Conservation (phyloP, 2,113 vertebrate genomes). For the Silurus meridionalis region DNA sequence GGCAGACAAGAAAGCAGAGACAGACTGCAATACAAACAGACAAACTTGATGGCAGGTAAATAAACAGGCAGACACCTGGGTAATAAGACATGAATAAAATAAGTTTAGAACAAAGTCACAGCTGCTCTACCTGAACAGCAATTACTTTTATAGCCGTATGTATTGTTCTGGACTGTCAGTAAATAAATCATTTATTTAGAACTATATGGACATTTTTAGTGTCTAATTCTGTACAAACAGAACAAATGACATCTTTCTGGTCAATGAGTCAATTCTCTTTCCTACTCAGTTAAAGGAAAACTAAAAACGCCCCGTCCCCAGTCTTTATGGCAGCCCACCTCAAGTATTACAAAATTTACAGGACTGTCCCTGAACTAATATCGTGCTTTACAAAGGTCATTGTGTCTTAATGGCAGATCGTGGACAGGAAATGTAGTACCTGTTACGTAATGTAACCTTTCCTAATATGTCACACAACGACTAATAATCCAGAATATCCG, state of each 20-base stretch:
- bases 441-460: slow-evolving; percentile 56
- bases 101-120: background rate
- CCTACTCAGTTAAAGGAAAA: background rate
- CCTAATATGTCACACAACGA: slow-evolving; percentile 54
- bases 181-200: background rate
- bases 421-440: slow-evolving; percentile 19
- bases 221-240: background rate
- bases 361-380: slow-evolving; percentile 34
- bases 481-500: slow-evolving; percentile 53
- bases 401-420: slow-evolving; percentile 29
- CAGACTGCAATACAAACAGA: too few relatives aligned
- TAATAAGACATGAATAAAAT: background rate
- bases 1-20: background rate
- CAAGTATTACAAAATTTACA: slow-evolving; percentile 43
- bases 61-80: background rate
- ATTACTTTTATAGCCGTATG: background rate
- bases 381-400: slow-evolving; percentile 54
- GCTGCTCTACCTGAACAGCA: background rate
- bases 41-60: too few relatives aligned
- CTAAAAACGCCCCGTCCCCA: background rate
- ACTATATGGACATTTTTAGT: background rate
- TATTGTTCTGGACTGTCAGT: background rate
- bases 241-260: too few relatives aligned
- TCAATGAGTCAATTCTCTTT: background rate
- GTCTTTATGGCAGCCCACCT: background rate